Base-by-base conservation (phyloP, 1,140 invertebrate species). In the Cheumatopsyche charites region DNA sequence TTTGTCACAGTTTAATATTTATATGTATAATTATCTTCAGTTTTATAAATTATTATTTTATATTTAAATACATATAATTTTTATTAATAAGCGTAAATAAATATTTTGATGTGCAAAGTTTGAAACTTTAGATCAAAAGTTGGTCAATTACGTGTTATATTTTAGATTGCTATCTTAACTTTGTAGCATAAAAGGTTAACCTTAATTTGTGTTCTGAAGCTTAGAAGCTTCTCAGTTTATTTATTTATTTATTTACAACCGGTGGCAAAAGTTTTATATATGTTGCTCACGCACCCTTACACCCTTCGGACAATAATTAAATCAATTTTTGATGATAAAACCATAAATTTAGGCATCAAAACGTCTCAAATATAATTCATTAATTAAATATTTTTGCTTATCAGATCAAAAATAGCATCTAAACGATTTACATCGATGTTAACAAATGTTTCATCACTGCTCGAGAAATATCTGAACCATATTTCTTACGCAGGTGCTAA, bases 401-500 rank as follows among this genome's bases (percentile, higher is more conserved):
- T 13, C 2, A 49, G 4, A 49, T 49, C 45, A 5, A 49, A 49
- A 15, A 49, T 15, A n/a, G 42, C 42, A 43, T 43, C n/a, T 43
- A 43, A 43, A 43, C 42, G n/a, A 49, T 49, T n/a, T 49, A 5
- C 17, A 49, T 19, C 5, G 13, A 49, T 49, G 45, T 49, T 5
- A 15, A 49, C 45, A 49, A 15, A 49, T 49, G 17, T 3, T 36
- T 36, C 29, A 9, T 36, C 29, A 36, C 9, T 9, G 12, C 7
- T 3, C 9, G 21, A 61, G 17, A 26, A 61, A 6, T 5, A 61
- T 23, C 5, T 49, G 63, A 49, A 49, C 17, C n/a, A 66, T 63
- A 63, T 63, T 66, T 52, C 45, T 65, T 13, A 17, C 43, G 69
- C 69, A 71, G 69, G 69, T 71, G 69, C 41, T 63, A 63, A 71